These are phyloP conservation scores for Bryconaethiops microstoma DNA, from an alignment of 2,797 vertebrate genomes.

Conservation along the genomic window DNA sequence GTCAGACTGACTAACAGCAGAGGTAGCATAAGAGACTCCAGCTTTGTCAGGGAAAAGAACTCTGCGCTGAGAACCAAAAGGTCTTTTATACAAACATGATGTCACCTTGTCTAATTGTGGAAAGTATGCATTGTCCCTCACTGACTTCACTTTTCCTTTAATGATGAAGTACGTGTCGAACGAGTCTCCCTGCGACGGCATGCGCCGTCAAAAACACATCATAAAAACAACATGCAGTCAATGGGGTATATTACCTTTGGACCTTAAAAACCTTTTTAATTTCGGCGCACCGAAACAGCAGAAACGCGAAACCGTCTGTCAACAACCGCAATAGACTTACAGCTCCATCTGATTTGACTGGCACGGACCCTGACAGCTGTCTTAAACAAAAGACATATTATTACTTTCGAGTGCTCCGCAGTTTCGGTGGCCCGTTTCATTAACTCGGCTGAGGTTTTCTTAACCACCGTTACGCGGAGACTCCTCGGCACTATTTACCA, in stretches of 20 bases:
- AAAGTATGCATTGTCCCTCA: conserved; percentile 12
- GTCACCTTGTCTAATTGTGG: conserved; percentile 15
- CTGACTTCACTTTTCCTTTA: neutral
- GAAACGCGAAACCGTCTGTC: neutral
- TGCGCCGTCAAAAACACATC: conserved; percentile 6
- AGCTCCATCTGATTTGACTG: conserved; percentile 10
- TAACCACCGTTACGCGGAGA: neutral
- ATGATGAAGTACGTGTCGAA: conserved; percentile 12
- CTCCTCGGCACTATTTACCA: neutral
- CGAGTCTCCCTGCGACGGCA: neutral
- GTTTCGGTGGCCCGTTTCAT: conserved; percentile 7
- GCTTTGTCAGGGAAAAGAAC: neutral
- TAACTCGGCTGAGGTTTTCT: neutral
- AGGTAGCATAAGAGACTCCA: neutral
- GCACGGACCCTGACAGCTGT: neutral
- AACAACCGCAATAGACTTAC: neutral
- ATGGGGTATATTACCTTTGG: neutral
- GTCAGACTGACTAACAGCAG: neutral
- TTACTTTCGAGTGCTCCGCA: conserved; percentile 8
- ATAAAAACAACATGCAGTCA: neutral
- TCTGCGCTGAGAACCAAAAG: neutral
- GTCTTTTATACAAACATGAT: conserved; percentile 3
- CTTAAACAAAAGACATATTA: neutral
- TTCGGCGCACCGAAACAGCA: neutral
- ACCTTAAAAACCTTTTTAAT: neutral